phyloP scores from a whole-genome alignment of 2,888 invertebrate genomes.

The Resseliella maxima region DNA sequence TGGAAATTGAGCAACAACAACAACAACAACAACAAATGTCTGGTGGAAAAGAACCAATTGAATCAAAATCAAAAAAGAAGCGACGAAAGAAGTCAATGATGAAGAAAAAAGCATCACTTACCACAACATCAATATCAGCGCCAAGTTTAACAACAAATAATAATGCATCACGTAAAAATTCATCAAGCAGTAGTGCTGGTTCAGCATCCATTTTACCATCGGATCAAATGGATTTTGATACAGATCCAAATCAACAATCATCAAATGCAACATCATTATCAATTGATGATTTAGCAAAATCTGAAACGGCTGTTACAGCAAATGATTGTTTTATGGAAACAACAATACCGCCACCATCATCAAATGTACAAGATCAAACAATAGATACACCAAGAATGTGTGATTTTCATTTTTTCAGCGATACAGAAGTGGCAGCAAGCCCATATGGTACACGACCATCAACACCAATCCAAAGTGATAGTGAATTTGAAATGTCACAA shows the following conservation, averaged over 20 bases:
- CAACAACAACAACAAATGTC: background rate
- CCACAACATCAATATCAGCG: slow-evolving; percentile 58
- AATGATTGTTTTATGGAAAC: background rate
- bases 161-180: slow-evolving; percentile 77
- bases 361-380: background rate
- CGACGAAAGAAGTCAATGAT: slow-evolving; percentile 82
- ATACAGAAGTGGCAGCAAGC: slow-evolving; percentile 83
- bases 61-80: slow-evolving; percentile 73
- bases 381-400: slow-evolving; percentile 46
- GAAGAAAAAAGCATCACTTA: slow-evolving; percentile 77
- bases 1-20: too few relatives aligned
- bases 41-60: slow-evolving; percentile 37
- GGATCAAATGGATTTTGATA: slow-evolving; percentile 59
- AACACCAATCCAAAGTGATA: slow-evolving; percentile 92
- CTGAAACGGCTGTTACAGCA: slow-evolving; percentile 58
- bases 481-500: slow-evolving; percentile 83
- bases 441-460: slow-evolving; percentile 75
- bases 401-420: slow-evolving; percentile 91
- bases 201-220: slow-evolving; percentile 62
- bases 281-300: slow-evolving; percentile 34
- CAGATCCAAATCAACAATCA: slow-evolving; percentile 61
- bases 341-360: too few relatives aligned
- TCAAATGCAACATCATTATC: slow-evolving; percentile 25
- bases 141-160: slow-evolving; percentile 67
- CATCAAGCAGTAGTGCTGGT: slow-evolving; percentile 67